Conservation (phyloP, 2,888 invertebrate genomes). For the Pandemis cinnamomeana region DNA sequence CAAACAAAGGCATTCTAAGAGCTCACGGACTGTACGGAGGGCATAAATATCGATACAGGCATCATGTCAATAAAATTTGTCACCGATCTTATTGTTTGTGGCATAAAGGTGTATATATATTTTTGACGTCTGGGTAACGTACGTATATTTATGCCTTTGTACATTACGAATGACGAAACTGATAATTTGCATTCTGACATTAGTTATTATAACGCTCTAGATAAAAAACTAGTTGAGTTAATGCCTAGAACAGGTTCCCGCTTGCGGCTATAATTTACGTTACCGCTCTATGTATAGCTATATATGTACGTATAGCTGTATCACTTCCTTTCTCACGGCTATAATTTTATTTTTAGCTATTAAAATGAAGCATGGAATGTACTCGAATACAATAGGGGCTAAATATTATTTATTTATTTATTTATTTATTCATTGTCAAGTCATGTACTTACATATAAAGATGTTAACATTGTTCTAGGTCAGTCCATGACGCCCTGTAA, state of each 20-base stretch:
- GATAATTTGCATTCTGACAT: slow-evolving; percentile 7
- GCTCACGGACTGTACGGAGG: too few species aligned
- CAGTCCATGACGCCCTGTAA: too few species aligned
- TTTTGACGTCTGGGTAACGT: not conserved
- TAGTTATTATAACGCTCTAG: slow-evolving; percentile 19
- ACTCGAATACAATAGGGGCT: not conserved
- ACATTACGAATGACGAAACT: not conserved
- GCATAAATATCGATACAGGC: too few species aligned
- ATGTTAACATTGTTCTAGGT: too few species aligned
- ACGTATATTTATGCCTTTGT: not conserved
- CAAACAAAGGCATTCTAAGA: too few species aligned
- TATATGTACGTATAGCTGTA: slow-evolving; percentile 7
- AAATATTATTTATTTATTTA: too few species aligned
- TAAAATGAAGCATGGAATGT: slow-evolving; percentile 1
- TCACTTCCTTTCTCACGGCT: slow-evolving; percentile 37
- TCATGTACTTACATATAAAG: too few species aligned
- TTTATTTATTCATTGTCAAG: too few species aligned
- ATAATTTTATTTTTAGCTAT: slow-evolving; percentile 5
- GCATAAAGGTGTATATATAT: not conserved
- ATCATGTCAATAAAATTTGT: not conserved
- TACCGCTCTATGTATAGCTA: slow-evolving; percentile 16
- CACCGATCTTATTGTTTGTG: too few species aligned
- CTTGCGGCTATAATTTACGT: slow-evolving; percentile 31
- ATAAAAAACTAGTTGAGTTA: slow-evolving; percentile 29
- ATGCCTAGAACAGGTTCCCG: slow-evolving; percentile 29